A percentile compares a stretch with the other conserved stretches of the same genome.
These are phyloP conservation scores for Marisa cornuarietis DNA, from an alignment of 1,140 invertebrate species.

Conservation along the genomic window DNA sequence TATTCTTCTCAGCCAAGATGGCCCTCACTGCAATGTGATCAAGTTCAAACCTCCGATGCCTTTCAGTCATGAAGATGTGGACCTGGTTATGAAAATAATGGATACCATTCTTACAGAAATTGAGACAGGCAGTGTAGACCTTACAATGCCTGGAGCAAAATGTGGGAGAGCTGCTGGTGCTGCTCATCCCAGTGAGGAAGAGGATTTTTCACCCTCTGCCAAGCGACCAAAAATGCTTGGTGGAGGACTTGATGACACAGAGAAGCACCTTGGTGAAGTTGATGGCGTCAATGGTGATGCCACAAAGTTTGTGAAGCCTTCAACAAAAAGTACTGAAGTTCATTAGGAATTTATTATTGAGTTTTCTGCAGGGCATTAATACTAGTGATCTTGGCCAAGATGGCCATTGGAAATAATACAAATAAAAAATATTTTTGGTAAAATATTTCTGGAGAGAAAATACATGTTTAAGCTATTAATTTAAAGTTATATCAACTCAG, in stretches of 20 bases:
- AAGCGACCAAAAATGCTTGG: not conserved
- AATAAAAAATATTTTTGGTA: no score
- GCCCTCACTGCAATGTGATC: slow-evolving; percentile 92
- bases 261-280: not conserved
- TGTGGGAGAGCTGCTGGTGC: not conserved
- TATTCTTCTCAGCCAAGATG: slow-evolving; percentile 91
- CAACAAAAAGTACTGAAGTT: not conserved
- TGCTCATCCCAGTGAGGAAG: not conserved
- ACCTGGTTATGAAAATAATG: slow-evolving; percentile 76
- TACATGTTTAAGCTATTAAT: no score
- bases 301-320: not conserved
- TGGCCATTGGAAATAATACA: no score
- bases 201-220: not conserved
- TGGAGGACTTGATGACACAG: not conserved
- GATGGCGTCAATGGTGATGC: not conserved
- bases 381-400: no score
- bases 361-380: no score
- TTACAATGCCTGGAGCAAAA: not conserved
- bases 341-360: no score
- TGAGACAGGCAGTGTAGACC: slow-evolving; percentile 72
- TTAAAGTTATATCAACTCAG: no score
- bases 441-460: no score
- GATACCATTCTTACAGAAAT: slow-evolving; percentile 79
- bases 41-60: slow-evolving; percentile 98
- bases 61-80: slow-evolving; percentile 85